phyloP scores from a whole-genome alignment of 1,140 invertebrate genomes.

The Hypsibius dujardini region DNA sequence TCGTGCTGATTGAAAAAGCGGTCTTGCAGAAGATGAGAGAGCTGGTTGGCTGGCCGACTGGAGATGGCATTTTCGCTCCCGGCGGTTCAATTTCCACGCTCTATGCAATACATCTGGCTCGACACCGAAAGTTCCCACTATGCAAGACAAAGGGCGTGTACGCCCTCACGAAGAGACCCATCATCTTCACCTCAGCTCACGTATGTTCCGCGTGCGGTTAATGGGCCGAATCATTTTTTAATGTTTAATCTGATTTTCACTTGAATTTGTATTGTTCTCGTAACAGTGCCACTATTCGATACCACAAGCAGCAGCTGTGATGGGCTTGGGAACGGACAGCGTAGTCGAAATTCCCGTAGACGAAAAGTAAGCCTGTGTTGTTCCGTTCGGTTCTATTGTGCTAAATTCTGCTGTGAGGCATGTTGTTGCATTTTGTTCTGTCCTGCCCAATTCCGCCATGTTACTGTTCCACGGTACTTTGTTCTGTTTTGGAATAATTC shows the following conservation, averaged over 20 bases:
- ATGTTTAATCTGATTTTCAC: too few relatives aligned
- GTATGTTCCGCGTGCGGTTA: slow-evolving; percentile 41
- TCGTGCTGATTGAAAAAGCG: slow-evolving; percentile 93
- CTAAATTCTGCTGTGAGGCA: too few relatives aligned
- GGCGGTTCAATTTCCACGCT: slow-evolving; percentile 93
- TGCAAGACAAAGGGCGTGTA: slow-evolving; percentile 80
- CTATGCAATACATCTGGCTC: slow-evolving; percentile 80
- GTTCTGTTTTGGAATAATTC: too few relatives aligned
- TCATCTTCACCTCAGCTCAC: slow-evolving; percentile 92
- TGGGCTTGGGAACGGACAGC: slow-evolving; percentile 86
- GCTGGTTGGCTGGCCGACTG: slow-evolving; percentile 71
- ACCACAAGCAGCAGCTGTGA: slow-evolving; percentile 79
- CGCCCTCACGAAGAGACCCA: slow-evolving; percentile 60
- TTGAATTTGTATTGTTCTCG: slow-evolving; percentile 23
- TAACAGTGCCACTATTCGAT: slow-evolving; percentile 89
- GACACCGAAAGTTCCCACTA: slow-evolving; percentile 82
- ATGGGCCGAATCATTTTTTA: too few relatives aligned
- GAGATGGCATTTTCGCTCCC: slow-evolving; percentile 88
- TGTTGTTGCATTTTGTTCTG: too few relatives aligned
- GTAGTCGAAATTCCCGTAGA: slow-evolving; percentile 78
- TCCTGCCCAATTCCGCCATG: too few relatives aligned
- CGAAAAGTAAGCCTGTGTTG: slow-evolving; percentile 42
- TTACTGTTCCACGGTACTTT: too few relatives aligned
- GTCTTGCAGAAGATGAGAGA: slow-evolving; percentile 80
- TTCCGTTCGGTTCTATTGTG: too few relatives aligned